Evolutionary conservation across 2,888 invertebrate species (phyloP).

Genomic region (Chrysina gloriosa): DNA sequence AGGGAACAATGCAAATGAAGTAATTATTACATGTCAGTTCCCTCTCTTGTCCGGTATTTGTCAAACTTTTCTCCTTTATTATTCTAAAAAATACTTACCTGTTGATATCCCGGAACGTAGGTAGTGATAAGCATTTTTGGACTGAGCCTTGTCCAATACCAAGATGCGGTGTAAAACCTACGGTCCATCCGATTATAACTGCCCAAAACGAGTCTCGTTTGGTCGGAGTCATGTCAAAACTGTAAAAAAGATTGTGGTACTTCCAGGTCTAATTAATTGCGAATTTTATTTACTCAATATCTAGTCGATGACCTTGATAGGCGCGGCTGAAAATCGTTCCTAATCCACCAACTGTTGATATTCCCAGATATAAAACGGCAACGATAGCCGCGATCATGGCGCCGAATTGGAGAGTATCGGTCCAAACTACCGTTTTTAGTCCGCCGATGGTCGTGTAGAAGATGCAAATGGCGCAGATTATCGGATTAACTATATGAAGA

Average conservation of each 20-base stretch:
- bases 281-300: constrained; percentile 58
- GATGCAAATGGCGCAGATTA: constrained; percentile 77
- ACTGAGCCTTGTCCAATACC: constrained; percentile 71
- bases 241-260: constrained; percentile 55
- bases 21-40: too few relatives aligned
- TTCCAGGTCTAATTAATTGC: background rate
- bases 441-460: constrained; percentile 78
- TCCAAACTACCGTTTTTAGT: constrained; percentile 72
- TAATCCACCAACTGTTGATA: constrained; percentile 68
- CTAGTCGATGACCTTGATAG: constrained; percentile 69
- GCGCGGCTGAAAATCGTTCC: constrained; percentile 70
- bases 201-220: constrained; percentile 73
- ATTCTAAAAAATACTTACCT: constrained; percentile 55
- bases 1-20: too few relatives aligned
- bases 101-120: constrained; percentile 69
- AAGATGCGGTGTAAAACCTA: constrained; percentile 66
- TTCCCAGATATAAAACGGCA: constrained; percentile 69
- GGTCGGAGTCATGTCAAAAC: constrained; percentile 71
- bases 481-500: constrained; percentile 70
- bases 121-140: constrained; percentile 72
- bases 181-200: constrained; percentile 69
- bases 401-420: constrained; percentile 69
- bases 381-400: constrained; percentile 67
- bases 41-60: too few relatives aligned
- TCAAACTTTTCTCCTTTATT: too few relatives aligned